phyloP scores from a whole-genome alignment of 2,888 invertebrate genomes.

The Cinara cedri region DNA sequence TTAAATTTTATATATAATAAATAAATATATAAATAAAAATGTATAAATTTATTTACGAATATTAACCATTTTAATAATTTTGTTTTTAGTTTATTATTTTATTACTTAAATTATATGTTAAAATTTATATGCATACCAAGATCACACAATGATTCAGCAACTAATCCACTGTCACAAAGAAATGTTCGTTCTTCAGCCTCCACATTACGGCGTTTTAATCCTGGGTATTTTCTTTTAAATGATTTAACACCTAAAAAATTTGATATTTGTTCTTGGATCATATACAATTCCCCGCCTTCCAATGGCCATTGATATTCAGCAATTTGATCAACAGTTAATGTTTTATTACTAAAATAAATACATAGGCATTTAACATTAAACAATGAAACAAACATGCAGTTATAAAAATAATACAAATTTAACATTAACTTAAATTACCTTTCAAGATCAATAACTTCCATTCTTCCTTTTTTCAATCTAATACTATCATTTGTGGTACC shows the following conservation, averaged over 20 bases:
- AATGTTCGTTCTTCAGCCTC: constrained; percentile 91
- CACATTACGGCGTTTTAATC: constrained; percentile 79
- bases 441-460: constrained; percentile 63
- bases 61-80: too few relatives aligned
- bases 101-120: not conserved
- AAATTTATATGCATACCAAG: constrained; percentile 70
- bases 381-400: constrained; percentile 1
- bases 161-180: constrained; percentile 80
- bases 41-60: too few relatives aligned
- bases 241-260: constrained; percentile 94
- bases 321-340: constrained; percentile 80
- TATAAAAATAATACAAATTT: not conserved
- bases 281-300: constrained; percentile 74
- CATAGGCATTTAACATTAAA: not conserved
- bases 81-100: too few relatives aligned
- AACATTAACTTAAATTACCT: constrained; percentile 62
- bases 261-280: constrained; percentile 95
- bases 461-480: constrained; percentile 64
- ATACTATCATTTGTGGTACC: constrained; percentile 53
- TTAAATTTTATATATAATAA: too few relatives aligned
- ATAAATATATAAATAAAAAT: too few relatives aligned
- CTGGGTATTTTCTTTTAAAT: constrained; percentile 95
- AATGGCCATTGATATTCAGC: constrained; percentile 94
- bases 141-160: constrained; percentile 90
- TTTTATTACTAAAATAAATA: constrained; percentile 58